Percentiles rank a stretch among this genome's conserved stretches.
These are phyloP conservation scores for Proales similis DNA, from an alignment of 1,140 invertebrate genomes.

Conservation along the genomic window DNA sequence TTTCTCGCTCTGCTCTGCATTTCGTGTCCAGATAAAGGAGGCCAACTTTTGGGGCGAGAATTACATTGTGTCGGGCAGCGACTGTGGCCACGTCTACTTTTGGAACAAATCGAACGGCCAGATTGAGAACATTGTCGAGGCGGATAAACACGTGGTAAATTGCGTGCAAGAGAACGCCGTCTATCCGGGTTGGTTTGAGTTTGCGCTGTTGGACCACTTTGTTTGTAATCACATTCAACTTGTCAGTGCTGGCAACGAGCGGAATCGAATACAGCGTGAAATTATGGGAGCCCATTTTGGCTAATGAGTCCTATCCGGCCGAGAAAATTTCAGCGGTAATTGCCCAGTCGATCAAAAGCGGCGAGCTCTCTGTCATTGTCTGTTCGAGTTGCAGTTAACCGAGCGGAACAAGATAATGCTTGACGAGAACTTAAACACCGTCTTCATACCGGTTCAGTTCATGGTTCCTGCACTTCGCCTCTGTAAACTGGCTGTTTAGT, in stretches of 20 bases:
- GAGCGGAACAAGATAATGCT: conserved; percentile 7
- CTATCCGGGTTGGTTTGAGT: conserved; percentile 57
- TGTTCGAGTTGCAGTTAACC: background rate
- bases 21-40: conserved; percentile 80
- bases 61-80: conserved; percentile 74
- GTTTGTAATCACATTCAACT: conserved; percentile 38
- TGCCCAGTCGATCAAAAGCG: no score
- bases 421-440: conserved; percentile 11
- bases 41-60: conserved; percentile 77
- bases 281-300: conserved; percentile 72
- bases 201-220: conserved; percentile 64
- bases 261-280: conserved; percentile 85
- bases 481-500: no score
- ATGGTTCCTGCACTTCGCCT: background rate
- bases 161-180: conserved; percentile 76
- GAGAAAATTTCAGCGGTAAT: no score
- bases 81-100: conserved; percentile 61
- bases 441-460: conserved; percentile 10
- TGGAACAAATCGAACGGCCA: conserved; percentile 46
- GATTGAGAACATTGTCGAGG: conserved; percentile 65
- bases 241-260: conserved; percentile 66
- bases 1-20: no score
- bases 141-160: conserved; percentile 77
- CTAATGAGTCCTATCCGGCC: conserved; percentile 56
- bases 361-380: no score